Evolutionary conservation across 2,797 vertebrate genomes (phyloP), one percentile per base, ranked within the genome.

Genomic region (Brachyalestes nurse): DNA sequence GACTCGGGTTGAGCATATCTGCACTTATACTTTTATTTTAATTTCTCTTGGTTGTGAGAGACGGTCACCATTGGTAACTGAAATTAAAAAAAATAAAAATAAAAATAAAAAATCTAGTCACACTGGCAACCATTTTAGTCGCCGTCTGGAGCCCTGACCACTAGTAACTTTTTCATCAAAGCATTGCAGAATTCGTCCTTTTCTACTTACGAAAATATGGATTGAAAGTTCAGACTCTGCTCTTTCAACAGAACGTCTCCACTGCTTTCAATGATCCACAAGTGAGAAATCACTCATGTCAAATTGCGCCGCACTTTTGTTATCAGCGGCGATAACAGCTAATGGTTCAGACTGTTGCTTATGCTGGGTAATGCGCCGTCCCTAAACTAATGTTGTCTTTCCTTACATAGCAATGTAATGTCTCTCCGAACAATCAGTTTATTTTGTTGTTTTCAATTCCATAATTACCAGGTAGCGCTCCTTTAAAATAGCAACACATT

Each of bases 401-500:
- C 53, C 25, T 58, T 51, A 28, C 25, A 34, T 28, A 12, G 23
- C 34, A 38, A 28, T 73, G 42, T 25, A 80, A 77, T 74, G 57
- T 73, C 28, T 34, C 57, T 64, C 21, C 23, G 57, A 82, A 64
- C 53, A 79, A 64, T 81, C 51, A 14, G 64, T 75, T 82, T 80
- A 73, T 82, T 82, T 82, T 34, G 69, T 84, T 83, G 83, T 85
- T 80, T 83, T 25, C 25, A 69, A 69, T 64, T 83, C 76, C 69
- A 79, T 87, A 84, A 87, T 87, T 83, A 85, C 64, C 77, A 83
- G 82, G 82, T 83, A 80, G 83, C 74, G 73, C 74, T 77, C 82
- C 74, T 85, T 82, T 85, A 72, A 78, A 87, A 80, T 67, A 79
- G 78, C 81, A 78, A 75, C 83, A 78, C 80, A 87, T 83, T 81